Conservation (phyloP, 1,140 invertebrate genomes). For the Zaprionus lachaisei region DNA sequence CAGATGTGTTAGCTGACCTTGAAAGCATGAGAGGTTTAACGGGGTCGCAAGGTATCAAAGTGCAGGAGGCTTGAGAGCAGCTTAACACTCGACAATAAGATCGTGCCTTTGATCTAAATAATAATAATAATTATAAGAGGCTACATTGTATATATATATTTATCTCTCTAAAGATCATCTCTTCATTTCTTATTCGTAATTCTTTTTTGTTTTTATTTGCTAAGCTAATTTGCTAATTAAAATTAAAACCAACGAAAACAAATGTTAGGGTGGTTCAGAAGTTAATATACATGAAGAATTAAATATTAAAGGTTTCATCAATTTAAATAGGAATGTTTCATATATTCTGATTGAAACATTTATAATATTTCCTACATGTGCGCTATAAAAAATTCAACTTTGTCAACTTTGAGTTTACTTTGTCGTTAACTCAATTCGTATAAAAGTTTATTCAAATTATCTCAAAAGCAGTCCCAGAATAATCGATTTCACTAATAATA, state of each 20-base stretch:
- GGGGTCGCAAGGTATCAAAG: neutral
- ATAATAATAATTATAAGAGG: neutral
- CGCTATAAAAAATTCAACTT: no score
- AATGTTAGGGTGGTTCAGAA: neutral
- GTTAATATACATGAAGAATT: neutral
- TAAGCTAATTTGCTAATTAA: neutral
- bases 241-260: neutral
- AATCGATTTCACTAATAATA: no score
- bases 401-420: no score
- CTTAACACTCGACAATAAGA: neutral
- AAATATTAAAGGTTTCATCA: neutral
- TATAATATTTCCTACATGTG: neutral
- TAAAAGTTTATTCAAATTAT: no score
- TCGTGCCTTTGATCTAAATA: neutral
- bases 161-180: neutral
- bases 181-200: neutral
- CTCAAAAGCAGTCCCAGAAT: no score
- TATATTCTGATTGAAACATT: neutral
- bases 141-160: neutral
- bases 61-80: neutral
- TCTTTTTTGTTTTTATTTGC: neutral
- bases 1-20: slow-evolving; percentile 30
- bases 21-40: neutral
- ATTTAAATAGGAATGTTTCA: neutral
- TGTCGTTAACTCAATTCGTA: no score